Evolutionary conservation across 2,797 vertebrate genomes (phyloP).

Genomic region (Lerista edwardsae): DNA sequence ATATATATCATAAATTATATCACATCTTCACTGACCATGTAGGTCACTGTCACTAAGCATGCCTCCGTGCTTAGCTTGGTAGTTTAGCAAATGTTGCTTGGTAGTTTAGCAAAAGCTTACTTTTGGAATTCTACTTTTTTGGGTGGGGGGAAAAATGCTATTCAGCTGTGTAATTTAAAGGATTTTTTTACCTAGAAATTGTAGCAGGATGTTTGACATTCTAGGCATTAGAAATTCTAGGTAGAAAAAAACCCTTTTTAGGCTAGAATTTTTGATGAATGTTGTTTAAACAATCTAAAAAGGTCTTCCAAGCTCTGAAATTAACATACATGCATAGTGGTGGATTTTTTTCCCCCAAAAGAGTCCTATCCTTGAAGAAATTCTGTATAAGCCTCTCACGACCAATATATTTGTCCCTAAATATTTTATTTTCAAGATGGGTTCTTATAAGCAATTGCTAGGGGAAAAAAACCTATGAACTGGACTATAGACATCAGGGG

Average conservation of each 20-base stretch:
- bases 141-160: neutral
- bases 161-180: conserved; percentile 68
- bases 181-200: conserved; percentile 54
- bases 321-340: neutral
- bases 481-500: neutral
- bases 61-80: conserved; percentile 85
- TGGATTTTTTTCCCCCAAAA: conserved; percentile 29
- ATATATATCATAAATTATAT: conserved; percentile 99
- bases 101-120: conserved; percentile 82
- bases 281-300: conserved; percentile 25
- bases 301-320: neutral
- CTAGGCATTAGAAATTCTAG: too few relatives aligned
- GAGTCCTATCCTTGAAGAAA: conserved; percentile 50
- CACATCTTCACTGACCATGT: conserved; percentile 99
- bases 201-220: too few relatives aligned
- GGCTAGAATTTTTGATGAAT: conserved; percentile 64
- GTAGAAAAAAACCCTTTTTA: too few relatives aligned
- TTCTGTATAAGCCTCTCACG: conserved; percentile 36
- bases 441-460: neutral
- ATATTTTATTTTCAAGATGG: neutral
- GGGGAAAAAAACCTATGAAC: neutral
- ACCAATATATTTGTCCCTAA: neutral
- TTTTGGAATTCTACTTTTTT: conserved; percentile 83
- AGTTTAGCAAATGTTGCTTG: conserved; percentile 84
- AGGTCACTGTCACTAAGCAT: conserved; percentile 98